phyloP scores from a whole-genome alignment of 2,888 invertebrate genomes.

The Candidula unifasciata region DNA sequence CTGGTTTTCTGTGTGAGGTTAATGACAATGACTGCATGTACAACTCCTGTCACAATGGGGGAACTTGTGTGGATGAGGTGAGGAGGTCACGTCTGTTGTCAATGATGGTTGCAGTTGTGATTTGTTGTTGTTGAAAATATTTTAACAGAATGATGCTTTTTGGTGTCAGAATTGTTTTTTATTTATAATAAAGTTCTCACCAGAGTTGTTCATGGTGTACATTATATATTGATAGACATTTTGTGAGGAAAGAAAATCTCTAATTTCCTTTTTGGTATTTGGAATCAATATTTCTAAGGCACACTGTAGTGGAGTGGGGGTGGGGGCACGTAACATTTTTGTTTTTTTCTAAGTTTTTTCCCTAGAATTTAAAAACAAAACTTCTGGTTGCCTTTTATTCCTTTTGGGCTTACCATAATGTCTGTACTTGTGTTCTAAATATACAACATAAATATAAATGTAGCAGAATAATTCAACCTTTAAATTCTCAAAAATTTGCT shows the following conservation, averaged over 20 bases:
- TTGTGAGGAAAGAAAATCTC: no score
- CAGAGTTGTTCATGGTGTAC: not conserved
- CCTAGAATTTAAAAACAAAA: no score
- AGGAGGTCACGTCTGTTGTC: not conserved
- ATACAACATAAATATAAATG: no score
- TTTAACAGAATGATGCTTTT: not conserved
- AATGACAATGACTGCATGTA: constrained; percentile 91
- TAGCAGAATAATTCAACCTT: no score
- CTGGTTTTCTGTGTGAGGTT: constrained; percentile 93
- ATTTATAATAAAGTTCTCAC: not conserved
- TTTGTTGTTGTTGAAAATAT: not conserved
- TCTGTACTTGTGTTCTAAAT: not conserved
- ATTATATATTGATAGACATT: not conserved
- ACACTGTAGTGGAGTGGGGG: no score
- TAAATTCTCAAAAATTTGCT: no score
- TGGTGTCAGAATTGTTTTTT: not conserved
- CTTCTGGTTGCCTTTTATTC: not conserved
- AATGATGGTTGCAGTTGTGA: not conserved
- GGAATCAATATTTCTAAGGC: no score
- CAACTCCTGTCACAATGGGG: constrained; percentile 93
- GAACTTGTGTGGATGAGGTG: constrained; percentile 93
- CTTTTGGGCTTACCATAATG: not conserved
- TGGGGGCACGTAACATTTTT: no score
- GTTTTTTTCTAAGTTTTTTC: no score
- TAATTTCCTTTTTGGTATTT: no score